A percentile compares a stretch with the other conserved stretches of the same genome.
Evolutionary conservation across 2,888 invertebrate species (phyloP).

Genomic region (Drosophila birchii): DNA sequence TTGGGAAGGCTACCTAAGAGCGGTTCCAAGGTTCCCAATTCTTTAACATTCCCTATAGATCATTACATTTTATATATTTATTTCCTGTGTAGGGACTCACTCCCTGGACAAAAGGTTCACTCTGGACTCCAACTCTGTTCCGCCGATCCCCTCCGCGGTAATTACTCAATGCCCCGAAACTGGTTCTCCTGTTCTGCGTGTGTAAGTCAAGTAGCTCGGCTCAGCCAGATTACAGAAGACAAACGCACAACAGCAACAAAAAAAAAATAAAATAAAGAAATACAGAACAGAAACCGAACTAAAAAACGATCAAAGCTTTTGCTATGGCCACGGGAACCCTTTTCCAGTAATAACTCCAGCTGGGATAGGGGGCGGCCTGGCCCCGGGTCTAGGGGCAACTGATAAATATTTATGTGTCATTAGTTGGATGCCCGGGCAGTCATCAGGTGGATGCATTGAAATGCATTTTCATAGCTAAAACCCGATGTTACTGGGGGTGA

Average conservation of each 20-base stretch:
- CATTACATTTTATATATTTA: no score
- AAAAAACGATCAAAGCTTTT: constrained; percentile 63
- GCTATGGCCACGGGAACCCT: constrained; percentile 58
- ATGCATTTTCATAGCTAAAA: constrained; percentile 48
- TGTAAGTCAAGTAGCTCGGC: constrained; percentile 78
- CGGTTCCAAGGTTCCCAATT: neutral
- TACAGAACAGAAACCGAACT: constrained; percentile 4
- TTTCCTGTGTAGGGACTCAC: constrained; percentile 31
- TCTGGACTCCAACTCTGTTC: constrained; percentile 12
- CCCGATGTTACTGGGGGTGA: constrained; percentile 6
- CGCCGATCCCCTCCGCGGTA: constrained; percentile 41
- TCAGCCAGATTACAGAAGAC: constrained; percentile 68
- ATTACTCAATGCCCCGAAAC: constrained; percentile 77
- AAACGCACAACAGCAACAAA: constrained; percentile 29
- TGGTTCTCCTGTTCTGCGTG: constrained; percentile 67
- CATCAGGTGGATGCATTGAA: constrained; percentile 72
- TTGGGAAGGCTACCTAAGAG: neutral
- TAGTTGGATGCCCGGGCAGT: constrained; percentile 63
- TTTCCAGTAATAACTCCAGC: constrained; percentile 56
- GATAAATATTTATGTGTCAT: constrained; percentile 78
- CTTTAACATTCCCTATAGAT: no score
- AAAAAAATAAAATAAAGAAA: constrained; percentile 4
- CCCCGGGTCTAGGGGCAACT: constrained; percentile 12
- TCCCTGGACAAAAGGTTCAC: constrained; percentile 68
- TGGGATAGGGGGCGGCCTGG: constrained; percentile 5